phyloP scores from a whole-genome alignment of 2,888 invertebrate genomes.

The Drosophila affinis region DNA sequence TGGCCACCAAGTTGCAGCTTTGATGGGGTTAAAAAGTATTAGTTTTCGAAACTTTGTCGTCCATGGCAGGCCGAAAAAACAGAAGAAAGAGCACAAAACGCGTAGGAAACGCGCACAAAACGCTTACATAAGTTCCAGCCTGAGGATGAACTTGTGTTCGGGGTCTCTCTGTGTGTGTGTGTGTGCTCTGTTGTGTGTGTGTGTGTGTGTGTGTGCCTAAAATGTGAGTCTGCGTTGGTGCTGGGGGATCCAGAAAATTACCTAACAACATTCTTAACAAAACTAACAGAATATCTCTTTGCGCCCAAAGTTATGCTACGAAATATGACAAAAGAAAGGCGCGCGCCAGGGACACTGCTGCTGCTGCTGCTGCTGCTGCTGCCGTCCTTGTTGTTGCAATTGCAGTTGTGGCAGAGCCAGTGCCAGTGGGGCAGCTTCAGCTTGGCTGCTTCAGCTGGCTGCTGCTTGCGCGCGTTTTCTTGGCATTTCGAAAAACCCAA shows the following conservation, averaged over 20 bases:
- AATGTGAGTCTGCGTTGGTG: not conserved
- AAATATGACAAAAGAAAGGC: slow-evolving; percentile 9
- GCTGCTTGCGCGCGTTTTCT: slow-evolving; percentile 67
- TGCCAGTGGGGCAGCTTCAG: not conserved
- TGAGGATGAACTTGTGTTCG: slow-evolving; percentile 33
- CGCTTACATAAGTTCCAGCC: slow-evolving; percentile 64
- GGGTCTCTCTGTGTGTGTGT: slow-evolving; percentile 14
- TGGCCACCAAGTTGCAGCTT: slow-evolving; percentile 18
- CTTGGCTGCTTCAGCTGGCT: slow-evolving; percentile 14
- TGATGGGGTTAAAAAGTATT: slow-evolving; percentile 12
- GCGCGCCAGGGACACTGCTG: slow-evolving; percentile 5
- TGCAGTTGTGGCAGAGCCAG: not conserved
- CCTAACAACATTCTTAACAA: slow-evolving; percentile 31
- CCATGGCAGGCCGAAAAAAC: not conserved
- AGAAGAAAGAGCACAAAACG: slow-evolving; percentile 13
- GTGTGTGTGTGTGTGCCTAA: slow-evolving; percentile 3
- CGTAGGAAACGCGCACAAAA: slow-evolving; percentile 58
- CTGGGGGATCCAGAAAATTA: slow-evolving; percentile 35
- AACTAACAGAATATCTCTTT: slow-evolving; percentile 21
- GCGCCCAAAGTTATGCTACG: not conserved
- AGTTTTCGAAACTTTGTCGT: slow-evolving; percentile 8
- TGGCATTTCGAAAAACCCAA: slow-evolving; percentile 22
- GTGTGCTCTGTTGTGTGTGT: slow-evolving; percentile 13
- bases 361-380: not conserved
- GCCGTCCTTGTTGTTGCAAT: not conserved